Percentiles rank a stretch among this genome's conserved stretches.
These are phyloP conservation scores for Octodonta nipae DNA, from an alignment of 2,888 invertebrate genomes.

Conservation along the genomic window DNA sequence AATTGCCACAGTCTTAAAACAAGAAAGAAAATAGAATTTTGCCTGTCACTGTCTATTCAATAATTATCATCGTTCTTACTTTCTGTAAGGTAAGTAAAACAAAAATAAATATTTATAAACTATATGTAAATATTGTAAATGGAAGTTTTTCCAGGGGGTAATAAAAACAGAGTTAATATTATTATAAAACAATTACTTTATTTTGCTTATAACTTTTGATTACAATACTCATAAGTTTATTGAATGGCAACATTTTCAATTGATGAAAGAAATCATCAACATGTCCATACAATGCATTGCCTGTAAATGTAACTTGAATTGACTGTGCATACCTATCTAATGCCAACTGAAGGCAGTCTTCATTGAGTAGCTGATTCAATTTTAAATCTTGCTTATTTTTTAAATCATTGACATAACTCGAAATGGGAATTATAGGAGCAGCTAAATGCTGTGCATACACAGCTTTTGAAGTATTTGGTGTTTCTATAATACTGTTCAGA, in stretches of 20 bases:
- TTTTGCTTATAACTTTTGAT: conserved; percentile 42
- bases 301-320: conserved; percentile 65
- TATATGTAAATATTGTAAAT: too few species aligned
- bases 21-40: too few species aligned
- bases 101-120: too few species aligned
- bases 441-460: conserved; percentile 50
- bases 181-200: too few species aligned
- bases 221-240: conserved; percentile 50
- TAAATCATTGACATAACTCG: conserved; percentile 18
- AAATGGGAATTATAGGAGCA: conserved; percentile 20
- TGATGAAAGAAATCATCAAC: conserved; percentile 52
- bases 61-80: too few species aligned
- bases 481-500: conserved; percentile 49
- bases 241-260: conserved; percentile 49
- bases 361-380: conserved; percentile 15
- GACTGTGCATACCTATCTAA: conserved; percentile 73
- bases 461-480: conserved; percentile 39
- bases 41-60: too few species aligned
- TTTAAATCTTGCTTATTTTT: conserved; percentile 18
- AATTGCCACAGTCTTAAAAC: too few species aligned
- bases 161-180: too few species aligned
- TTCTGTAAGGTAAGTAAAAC: too few species aligned
- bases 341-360: conserved; percentile 40
- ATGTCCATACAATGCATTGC: conserved; percentile 69
- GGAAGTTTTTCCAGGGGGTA: too few species aligned